Evolutionary conservation across 2,797 vertebrate species (phyloP), one percentile per base, ranked within the genome.

Genomic region (Hemitrygon akajei): DNA sequence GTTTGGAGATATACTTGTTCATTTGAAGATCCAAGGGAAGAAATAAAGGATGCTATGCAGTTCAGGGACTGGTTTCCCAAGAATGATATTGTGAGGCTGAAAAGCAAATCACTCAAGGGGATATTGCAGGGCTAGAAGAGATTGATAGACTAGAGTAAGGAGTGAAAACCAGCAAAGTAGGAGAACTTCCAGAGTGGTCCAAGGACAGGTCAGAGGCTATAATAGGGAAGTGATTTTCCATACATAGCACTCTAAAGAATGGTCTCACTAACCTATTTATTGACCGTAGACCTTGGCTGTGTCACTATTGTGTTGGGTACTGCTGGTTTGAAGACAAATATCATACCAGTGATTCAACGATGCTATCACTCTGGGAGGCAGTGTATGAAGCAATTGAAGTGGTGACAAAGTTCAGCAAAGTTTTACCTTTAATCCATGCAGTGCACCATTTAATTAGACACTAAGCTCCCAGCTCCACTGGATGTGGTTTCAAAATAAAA

Each of bases 401-500:
- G 20, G 60, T 25, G n/a, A 69, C 58, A 89, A 89, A 89, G 60
- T 89, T 89, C 86, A 89, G 86, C 60, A 69, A 89, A 69, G 58
- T 37, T 89, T 89, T 89, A 37, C 63, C 16, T 69, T 69, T 89
- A 89, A 89, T 89, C 86, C 60, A 69, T 22, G n/a, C n/a, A 69
- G 16, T 69, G 86, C n/a, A 10, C 66, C 86, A 69, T 89, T 89
- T 89, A 89, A 89, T 89, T 89, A 89, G 86, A 69, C 86, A 25
- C n/a, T 89, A 89, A 89, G 63, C 86, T 89, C 86, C 11, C 63
- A 89, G 60, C n/a, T 63, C 86, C n/a, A 89, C 63, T 89, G 86
- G n/a, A 69, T 69, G 0, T 89, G n/a, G 30, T 37, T 37, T 89
- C 25, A 34, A 89, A 89, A 69, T 69, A 69, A 60, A 89, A 66